Percentiles rank a stretch among this genome's conserved stretches.
These are phyloP conservation scores for Spisula subtruncata DNA, from an alignment of 2,888 invertebrate species.

Conservation along the genomic window DNA sequence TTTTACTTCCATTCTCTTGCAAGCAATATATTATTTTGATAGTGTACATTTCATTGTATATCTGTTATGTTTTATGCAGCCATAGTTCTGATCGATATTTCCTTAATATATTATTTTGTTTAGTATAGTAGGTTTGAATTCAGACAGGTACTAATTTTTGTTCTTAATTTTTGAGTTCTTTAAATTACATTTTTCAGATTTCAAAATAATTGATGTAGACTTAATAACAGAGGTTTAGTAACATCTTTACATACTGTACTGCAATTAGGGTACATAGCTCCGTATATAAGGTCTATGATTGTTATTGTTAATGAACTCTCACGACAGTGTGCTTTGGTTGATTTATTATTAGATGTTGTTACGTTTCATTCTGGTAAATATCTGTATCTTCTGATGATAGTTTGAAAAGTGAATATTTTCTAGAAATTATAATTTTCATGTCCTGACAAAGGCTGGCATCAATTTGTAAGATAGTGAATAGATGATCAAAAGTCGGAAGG, in stretches of 20 bases:
- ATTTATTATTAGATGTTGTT: background rate
- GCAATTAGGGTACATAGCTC: background rate
- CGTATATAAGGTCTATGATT: background rate
- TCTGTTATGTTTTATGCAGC: background rate
- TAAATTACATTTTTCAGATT: background rate
- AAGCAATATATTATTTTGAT: conserved; percentile 15
- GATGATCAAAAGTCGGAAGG: no score
- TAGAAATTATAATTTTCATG: no score
- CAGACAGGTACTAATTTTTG: no score
- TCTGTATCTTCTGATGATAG: background rate
- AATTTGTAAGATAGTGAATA: no score
- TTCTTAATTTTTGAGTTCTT: no score
- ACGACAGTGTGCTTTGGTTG: background rate
- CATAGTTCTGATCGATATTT: background rate
- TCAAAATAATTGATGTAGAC: no score
- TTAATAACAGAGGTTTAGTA: no score
- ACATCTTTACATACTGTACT: no score
- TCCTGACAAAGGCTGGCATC: no score
- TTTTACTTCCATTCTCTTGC: conserved; percentile 2
- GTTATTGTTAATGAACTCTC: background rate
- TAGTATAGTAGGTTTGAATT: background rate
- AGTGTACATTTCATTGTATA: background rate
- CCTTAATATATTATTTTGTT: background rate
- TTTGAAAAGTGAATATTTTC: no score
- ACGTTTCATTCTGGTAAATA: background rate